Evolutionary conservation across 2,797 vertebrate genomes (phyloP).

Genomic region (Catostomus latipinnis): DNA sequence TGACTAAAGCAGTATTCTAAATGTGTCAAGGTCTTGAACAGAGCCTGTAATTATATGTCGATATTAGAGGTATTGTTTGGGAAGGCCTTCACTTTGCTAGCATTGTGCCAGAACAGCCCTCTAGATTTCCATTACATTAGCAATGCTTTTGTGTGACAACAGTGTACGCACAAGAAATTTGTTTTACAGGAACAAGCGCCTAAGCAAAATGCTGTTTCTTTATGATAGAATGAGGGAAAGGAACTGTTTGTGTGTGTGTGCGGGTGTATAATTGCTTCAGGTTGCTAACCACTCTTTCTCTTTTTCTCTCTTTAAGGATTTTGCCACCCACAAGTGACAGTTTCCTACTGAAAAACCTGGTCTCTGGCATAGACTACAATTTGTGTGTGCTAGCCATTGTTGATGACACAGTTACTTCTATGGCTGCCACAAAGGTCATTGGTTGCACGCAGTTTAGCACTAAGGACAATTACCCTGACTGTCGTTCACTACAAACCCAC

Average conservation of each 20-base stretch:
- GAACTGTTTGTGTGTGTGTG: too few relatives aligned
- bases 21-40: slow-evolving; percentile 55
- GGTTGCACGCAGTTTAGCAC: slow-evolving; percentile 96
- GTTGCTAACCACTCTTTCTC: slow-evolving; percentile 10
- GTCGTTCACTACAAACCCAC: slow-evolving; percentile 93
- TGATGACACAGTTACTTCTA: slow-evolving; percentile 94
- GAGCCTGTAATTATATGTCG: slow-evolving; percentile 60
- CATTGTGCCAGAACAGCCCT: slow-evolving; percentile 50
- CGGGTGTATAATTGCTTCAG: slow-evolving; percentile 9
- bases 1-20: slow-evolving; percentile 53
- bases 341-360: slow-evolving; percentile 94
- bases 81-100: slow-evolving; percentile 47
- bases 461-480: slow-evolving; percentile 92
- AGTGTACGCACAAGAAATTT: neutral
- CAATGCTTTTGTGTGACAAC: slow-evolving; percentile 45
- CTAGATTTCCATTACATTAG: slow-evolving; percentile 54
- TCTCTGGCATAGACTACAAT: slow-evolving; percentile 94
- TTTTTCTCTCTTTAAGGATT: slow-evolving; percentile 81
- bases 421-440: slow-evolving; percentile 96
- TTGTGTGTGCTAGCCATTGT: slow-evolving; percentile 96
- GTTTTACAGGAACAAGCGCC: neutral
- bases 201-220: slow-evolving; percentile 4
- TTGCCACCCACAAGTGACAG: slow-evolving; percentile 92
- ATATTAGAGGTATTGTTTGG: slow-evolving; percentile 53
- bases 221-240: slow-evolving; percentile 12